Conservation (phyloP, 2,888 invertebrate species). For the Tiliacea citrago region DNA sequence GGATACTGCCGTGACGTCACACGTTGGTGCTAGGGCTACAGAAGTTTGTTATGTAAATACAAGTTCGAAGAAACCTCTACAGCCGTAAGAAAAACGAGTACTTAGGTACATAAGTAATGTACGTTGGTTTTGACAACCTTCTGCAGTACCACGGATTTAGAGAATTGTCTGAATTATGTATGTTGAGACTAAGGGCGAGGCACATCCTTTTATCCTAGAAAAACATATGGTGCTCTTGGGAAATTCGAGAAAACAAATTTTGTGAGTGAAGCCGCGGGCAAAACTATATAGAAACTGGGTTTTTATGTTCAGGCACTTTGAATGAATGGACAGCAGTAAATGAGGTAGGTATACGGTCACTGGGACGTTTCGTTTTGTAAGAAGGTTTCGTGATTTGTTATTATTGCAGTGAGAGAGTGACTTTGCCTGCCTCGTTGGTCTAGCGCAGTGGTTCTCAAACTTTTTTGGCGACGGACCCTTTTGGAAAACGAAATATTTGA, state of each 20-base stretch:
- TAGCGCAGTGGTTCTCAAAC: no score
- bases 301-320: slow-evolving; percentile 35
- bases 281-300: slow-evolving; percentile 7
- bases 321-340: slow-evolving; percentile 3
- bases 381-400: neutral
- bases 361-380: neutral
- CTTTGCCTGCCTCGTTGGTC: neutral
- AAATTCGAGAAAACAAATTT: slow-evolving; percentile 54
- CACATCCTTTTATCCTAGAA: slow-evolving; percentile 56
- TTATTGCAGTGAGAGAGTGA: neutral
- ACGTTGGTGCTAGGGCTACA: no score
- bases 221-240: slow-evolving; percentile 59
- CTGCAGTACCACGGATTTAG: slow-evolving; percentile 45
- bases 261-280: slow-evolving; percentile 28
- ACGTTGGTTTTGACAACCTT: slow-evolving; percentile 37
- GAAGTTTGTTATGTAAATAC: neutral
- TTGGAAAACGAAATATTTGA: no score
- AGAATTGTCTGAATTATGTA: slow-evolving; percentile 59
- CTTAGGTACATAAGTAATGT: neutral
- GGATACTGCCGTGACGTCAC: no score
- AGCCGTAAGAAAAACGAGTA: neutral
- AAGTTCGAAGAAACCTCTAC: neutral
- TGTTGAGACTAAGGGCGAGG: slow-evolving; percentile 34
- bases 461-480: no score
- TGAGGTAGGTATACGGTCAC: neutral